These are phyloP conservation scores for Choloepus didactylus DNA, from an alignment of 2,797 vertebrate genomes.

Conservation along the genomic window DNA sequence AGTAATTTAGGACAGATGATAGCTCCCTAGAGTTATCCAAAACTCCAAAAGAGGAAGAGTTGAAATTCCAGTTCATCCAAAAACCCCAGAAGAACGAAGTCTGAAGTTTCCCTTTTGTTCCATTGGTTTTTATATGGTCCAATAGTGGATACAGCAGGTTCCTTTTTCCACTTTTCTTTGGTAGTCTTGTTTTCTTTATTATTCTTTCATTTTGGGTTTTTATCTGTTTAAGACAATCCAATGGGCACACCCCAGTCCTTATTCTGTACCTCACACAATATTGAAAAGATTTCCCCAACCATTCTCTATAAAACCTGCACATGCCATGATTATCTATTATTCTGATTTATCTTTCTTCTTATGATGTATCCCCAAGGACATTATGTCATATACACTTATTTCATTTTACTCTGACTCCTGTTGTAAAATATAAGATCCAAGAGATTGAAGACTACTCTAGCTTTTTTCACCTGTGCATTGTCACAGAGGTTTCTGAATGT, in stretches of 20 bases:
- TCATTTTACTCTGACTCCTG: neutral
- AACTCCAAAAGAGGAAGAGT: neutral
- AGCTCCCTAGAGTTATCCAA: neutral
- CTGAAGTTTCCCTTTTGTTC: neutral
- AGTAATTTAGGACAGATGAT: neutral
- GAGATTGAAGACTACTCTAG: neutral
- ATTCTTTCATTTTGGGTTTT: neutral
- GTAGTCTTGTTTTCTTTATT: neutral
- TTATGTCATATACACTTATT: neutral
- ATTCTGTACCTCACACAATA: neutral
- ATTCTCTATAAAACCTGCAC: no score
- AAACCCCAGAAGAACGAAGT: conserved; percentile 57
- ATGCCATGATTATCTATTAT: neutral
- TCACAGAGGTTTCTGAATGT: neutral
- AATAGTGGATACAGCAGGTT: no score
- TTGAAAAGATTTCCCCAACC: accelerated
- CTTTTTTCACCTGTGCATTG: neutral
- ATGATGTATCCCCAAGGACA: accelerated
- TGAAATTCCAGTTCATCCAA: neutral
- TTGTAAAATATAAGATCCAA: neutral
- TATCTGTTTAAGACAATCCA: neutral
- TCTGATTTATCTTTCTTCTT: no score
- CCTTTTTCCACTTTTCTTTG: neutral
- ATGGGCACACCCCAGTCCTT: neutral
- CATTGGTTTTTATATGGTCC: neutral